Conservation (phyloP, 2,797 vertebrate species). For the Corythornis leucogaster region DNA sequence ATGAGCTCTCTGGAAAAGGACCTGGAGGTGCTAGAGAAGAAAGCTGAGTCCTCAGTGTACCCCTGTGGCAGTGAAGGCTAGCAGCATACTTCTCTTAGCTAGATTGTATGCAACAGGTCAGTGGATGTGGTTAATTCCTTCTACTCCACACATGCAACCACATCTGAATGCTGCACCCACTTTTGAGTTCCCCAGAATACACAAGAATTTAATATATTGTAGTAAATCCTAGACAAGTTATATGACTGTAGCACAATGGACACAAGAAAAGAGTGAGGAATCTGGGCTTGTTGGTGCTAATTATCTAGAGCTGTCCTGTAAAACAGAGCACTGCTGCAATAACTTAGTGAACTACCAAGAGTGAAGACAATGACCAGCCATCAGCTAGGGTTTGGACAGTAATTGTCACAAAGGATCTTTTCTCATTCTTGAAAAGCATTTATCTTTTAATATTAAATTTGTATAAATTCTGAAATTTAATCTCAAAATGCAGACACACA, state of each 20-base stretch:
- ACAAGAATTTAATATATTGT: not conserved
- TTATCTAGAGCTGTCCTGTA: not conserved
- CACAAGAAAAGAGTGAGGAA: not conserved
- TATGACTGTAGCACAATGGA: accelerated
- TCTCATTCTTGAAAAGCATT: not conserved
- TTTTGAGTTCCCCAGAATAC: not conserved
- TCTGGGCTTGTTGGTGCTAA: not conserved
- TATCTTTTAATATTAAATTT: not conserved
- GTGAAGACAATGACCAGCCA: not conserved
- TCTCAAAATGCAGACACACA: not conserved
- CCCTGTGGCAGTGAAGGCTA: not conserved
- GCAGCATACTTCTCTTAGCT: not conserved
- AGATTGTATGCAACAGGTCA: not conserved
- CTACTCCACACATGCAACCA: not conserved
- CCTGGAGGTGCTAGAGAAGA: not conserved
- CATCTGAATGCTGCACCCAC: not conserved
- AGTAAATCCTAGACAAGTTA: not conserved
- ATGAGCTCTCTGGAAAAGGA: not conserved
- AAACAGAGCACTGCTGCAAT: not conserved
- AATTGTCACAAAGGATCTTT: not conserved
- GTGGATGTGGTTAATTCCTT: not conserved
- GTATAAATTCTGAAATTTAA: not conserved
- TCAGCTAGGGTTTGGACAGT: not conserved
- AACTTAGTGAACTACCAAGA: not conserved
- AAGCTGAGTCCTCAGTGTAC: not conserved